phyloP scores from a whole-genome alignment of 2,797 vertebrate genomes.

The Enteromius argenteus region DNA sequence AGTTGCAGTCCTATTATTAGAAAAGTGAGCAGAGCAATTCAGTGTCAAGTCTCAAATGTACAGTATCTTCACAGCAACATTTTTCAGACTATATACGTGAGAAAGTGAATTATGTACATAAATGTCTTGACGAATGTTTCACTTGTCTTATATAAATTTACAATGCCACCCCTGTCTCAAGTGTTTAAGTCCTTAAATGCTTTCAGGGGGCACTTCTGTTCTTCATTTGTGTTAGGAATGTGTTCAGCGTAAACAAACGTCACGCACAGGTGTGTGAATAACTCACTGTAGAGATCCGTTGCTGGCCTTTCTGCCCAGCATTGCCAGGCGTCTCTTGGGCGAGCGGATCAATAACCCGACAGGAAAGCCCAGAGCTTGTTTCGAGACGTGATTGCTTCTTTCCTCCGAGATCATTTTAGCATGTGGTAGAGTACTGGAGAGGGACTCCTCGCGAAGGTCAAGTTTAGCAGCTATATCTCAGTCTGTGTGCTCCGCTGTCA shows the following conservation, averaged over 20 bases:
- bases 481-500: not conserved
- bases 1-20: not conserved
- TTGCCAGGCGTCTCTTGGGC: constrained; percentile 78
- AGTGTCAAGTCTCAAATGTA: not conserved
- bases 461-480: not conserved
- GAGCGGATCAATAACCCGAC: constrained; percentile 81
- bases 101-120: not conserved
- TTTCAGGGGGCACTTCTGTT: too few species aligned
- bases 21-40: not conserved
- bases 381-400: constrained; percentile 71
- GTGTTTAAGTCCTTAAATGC: too few species aligned
- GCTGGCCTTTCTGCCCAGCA: constrained; percentile 81
- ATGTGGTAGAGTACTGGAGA: too few species aligned
- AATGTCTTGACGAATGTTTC: not conserved
- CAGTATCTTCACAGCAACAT: not conserved
- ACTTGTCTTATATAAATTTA: not conserved
- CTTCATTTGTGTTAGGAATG: not conserved
- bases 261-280: not conserved
- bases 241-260: not conserved
- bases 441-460: not conserved
- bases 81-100: not conserved
- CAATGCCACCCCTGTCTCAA: not conserved
- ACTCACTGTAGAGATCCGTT: constrained; percentile 84
- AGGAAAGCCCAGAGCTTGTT: constrained; percentile 76
- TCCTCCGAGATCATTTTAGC: constrained; percentile 80